A percentile compares a stretch with the other conserved stretches of the same genome.
These are phyloP conservation scores for Microcebus griseorufus DNA, from an alignment of 2,113 vertebrate genomes.

Conservation along the genomic window DNA sequence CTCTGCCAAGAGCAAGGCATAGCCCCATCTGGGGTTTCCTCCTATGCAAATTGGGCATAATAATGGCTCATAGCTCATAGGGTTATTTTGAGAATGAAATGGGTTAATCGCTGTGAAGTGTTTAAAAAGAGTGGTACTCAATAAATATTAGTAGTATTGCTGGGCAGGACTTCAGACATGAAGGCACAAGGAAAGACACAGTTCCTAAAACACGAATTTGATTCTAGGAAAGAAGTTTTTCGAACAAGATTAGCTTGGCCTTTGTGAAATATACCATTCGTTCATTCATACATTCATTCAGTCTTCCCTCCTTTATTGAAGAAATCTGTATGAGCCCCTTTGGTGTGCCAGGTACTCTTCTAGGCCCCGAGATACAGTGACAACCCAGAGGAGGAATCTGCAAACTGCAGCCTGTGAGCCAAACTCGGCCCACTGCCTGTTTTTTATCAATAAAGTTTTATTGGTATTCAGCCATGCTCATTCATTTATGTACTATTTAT, in stretches of 20 bases:
- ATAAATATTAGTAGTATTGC: not conserved
- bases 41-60: not conserved
- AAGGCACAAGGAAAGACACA: not conserved
- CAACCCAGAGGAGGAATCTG: not conserved
- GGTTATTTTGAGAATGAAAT: constrained; percentile 8
- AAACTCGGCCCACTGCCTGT: not conserved
- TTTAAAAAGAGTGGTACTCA: not conserved
- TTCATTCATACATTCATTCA: not conserved
- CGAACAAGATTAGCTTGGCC: not conserved
- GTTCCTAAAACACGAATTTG: not conserved
- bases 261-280: not conserved
- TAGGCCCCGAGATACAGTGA: not conserved
- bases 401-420: not conserved
- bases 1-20: not conserved
- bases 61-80: not conserved
- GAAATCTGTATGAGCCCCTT: not conserved
- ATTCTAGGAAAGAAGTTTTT: not conserved
- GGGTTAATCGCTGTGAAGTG: not conserved
- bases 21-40: not conserved
- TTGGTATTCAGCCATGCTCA: not conserved
- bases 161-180: not conserved
- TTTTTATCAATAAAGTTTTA: constrained; percentile 67
- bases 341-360: not conserved
- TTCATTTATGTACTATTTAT: not conserved
- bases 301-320: not conserved